Conservation (phyloP, 2,113 vertebrate genomes). For the Stigmatopora nigra region DNA sequence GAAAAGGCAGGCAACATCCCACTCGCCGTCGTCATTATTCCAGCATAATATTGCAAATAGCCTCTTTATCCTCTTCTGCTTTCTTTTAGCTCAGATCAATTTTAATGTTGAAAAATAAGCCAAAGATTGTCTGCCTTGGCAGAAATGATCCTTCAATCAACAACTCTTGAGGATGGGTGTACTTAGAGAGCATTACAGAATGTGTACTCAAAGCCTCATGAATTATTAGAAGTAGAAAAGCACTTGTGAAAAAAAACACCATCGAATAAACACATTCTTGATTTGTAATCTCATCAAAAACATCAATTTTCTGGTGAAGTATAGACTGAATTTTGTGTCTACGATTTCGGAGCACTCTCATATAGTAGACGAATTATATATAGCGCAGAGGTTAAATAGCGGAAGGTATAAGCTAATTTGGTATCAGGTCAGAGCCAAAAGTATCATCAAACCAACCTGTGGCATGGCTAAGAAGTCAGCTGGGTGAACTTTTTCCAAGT, state of each 20-base stretch:
- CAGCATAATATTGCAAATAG: neutral
- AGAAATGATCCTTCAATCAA: neutral
- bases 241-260: too few relatives aligned
- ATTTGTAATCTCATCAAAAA: too few relatives aligned
- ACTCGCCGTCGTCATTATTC: neutral
- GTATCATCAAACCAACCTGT: neutral
- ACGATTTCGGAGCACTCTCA: too few relatives aligned
- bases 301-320: too few relatives aligned
- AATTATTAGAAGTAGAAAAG: neutral
- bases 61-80: neutral
- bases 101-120: neutral
- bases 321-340: too few relatives aligned
- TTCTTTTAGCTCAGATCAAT: neutral
- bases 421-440: neutral
- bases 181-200: neutral
- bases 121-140: neutral
- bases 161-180: neutral
- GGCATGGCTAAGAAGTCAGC: neutral
- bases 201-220: neutral
- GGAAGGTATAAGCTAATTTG: neutral
- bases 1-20: neutral
- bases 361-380: neutral
- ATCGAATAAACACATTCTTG: too few relatives aligned
- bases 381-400: neutral
- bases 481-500: neutral